Conservation (phyloP, 2,888 invertebrate species). For the Volucella bombylans region DNA sequence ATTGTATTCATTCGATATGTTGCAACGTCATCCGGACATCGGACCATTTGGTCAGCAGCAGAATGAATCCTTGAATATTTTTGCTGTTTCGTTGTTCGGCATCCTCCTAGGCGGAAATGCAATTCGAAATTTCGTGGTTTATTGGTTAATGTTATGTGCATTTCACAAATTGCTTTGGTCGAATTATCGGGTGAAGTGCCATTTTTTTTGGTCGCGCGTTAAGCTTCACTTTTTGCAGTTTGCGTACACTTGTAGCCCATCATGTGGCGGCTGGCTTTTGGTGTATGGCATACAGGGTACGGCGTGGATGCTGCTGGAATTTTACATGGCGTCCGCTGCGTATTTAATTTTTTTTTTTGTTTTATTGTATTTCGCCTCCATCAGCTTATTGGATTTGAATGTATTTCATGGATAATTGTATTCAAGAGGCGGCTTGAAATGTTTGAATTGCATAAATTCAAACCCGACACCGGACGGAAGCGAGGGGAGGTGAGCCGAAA, state of each 20-base stretch:
- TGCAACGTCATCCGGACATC: not conserved
- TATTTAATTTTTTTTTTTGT: slow-evolving; percentile 2
- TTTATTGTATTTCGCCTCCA: slow-evolving; percentile 16
- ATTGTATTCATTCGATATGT: not conserved
- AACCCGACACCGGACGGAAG: not conserved
- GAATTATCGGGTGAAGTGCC: slow-evolving; percentile 74
- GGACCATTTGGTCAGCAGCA: no score
- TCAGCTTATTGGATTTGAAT: slow-evolving; percentile 50
- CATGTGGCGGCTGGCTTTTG: slow-evolving; percentile 11
- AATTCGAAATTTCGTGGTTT: slow-evolving; percentile 75
- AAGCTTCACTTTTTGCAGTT: slow-evolving; percentile 8
- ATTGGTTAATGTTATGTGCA: slow-evolving; percentile 75
- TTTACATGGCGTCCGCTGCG: slow-evolving; percentile 31
- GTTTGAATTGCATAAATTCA: slow-evolving; percentile 61
- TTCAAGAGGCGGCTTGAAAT: slow-evolving; percentile 46
- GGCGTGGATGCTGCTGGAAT: slow-evolving; percentile 36
- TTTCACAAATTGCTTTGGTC: slow-evolving; percentile 75
- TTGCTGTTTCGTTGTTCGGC: slow-evolving; percentile 8
- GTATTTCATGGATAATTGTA: slow-evolving; percentile 16
- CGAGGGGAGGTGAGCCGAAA: not conserved
- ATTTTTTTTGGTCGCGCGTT: slow-evolving; percentile 59
- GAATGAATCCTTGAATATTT: slow-evolving; percentile 8
- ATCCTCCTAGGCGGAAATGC: slow-evolving; percentile 63
- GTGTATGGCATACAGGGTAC: not conserved
- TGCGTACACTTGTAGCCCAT: slow-evolving; percentile 21